Base-by-base conservation (phyloP, 2,888 invertebrate species). In the Sminthurides aquaticus region DNA sequence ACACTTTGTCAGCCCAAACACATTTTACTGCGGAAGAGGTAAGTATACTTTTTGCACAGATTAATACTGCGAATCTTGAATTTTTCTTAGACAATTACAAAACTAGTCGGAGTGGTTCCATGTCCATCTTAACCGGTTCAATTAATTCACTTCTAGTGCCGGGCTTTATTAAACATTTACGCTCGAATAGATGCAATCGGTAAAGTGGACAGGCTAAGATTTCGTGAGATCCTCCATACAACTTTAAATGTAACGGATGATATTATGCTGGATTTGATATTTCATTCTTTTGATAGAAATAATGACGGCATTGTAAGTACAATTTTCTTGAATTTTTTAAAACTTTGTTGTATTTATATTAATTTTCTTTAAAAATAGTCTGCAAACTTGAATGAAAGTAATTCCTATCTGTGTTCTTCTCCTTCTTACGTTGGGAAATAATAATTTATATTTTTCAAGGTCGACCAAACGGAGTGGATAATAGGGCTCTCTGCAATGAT, bases 221-320 rank as follows among this genome's bases (percentile, higher is more conserved):
- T 73, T 49, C 60, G 71, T 1, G 70, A 70, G 56, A 68, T 73
- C 59, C 68, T 73, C 29, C 67, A 69, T 24, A 67, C 67, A 0
- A 70, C 69, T 8, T 66, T 73, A 20, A 64, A 67, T 61, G 68
- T 73, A 20, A 68, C 71, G 2, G 71, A 71, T 61, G 71, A 71
- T 59, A 66, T 71, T 2, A 71, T 73, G 71, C 62, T 73, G 22
- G 73, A 73, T 61, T 64, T 70, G 11, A 61, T 64, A 11, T 73
- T 69, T 56, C 68, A 65, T 49, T 67, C 67, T 5, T 73, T 73
- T 64, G 73, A 73, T 49, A 43, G 68, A 22, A 69, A 73, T 64
- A 64, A 58, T 29, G 71, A 73, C 58, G 73, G 71, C 27, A 54
- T 65, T 20, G 73, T 71, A 62, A 62, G 60, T 57, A n/a, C 2